Evolutionary conservation across 2,888 invertebrate species (phyloP).

Genomic region (Drosophila pseudotakahashii): DNA sequence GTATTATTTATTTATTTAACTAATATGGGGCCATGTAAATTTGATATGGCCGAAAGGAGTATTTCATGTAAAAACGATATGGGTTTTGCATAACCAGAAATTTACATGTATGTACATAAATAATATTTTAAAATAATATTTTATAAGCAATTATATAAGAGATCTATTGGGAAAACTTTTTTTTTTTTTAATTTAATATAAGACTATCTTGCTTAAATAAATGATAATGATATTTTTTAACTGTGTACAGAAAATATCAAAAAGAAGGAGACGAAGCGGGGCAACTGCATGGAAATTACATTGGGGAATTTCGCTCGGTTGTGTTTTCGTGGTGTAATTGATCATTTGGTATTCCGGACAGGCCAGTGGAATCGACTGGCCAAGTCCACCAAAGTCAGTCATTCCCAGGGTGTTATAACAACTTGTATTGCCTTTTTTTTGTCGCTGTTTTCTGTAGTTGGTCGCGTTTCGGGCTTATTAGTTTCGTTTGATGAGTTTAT

Average conservation of each 20-base stretch:
- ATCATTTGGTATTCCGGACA: slow-evolving; percentile 65
- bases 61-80: too few species aligned
- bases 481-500: slow-evolving; percentile 57
- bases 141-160: too few species aligned
- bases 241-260: neutral
- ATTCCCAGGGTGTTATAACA: slow-evolving; percentile 43
- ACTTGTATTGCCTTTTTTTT: slow-evolving; percentile 52
- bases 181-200: too few species aligned
- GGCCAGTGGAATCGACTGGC: slow-evolving; percentile 25
- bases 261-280: slow-evolving; percentile 13
- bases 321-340: slow-evolving; percentile 53
- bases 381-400: slow-evolving; percentile 15
- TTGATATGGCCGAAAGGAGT: too few species aligned
- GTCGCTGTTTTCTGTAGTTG: slow-evolving; percentile 10
- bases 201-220: neutral
- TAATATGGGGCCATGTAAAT: too few species aligned
- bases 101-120: too few species aligned
- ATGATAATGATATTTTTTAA: neutral
- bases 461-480: slow-evolving; percentile 34
- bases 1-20: too few species aligned
- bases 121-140: too few species aligned
- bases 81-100: too few species aligned
- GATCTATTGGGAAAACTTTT: too few species aligned
- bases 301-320: slow-evolving; percentile 56
- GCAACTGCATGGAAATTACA: slow-evolving; percentile 61